These are phyloP conservation scores for Cosmia trapezina DNA, from an alignment of 2,888 invertebrate genomes.

Conservation along the genomic window DNA sequence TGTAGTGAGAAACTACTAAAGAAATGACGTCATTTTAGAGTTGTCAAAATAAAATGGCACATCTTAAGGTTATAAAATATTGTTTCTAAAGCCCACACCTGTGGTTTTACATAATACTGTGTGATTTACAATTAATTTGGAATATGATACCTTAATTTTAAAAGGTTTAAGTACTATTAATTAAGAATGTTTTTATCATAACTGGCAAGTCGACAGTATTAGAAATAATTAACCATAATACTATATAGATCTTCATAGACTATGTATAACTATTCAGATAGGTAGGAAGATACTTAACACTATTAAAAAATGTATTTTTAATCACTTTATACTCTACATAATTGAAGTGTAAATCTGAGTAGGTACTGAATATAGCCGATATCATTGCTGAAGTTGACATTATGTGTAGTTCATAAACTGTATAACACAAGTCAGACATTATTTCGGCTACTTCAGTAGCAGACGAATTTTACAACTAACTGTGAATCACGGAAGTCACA, in stretches of 20 bases:
- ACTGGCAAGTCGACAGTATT: constrained; percentile 1
- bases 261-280: background rate
- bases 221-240: background rate
- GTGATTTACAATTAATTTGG: constrained; percentile 8
- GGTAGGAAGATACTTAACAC: background rate
- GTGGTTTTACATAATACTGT: constrained; percentile 25
- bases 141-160: background rate
- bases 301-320: background rate
- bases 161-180: background rate
- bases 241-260: constrained; percentile 8
- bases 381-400: background rate
- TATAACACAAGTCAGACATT: background rate
- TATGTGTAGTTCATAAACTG: background rate
- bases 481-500: background rate
- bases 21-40: constrained; percentile 41
- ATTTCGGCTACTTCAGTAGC: background rate
- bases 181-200: background rate
- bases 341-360: background rate
- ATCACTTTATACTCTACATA: background rate
- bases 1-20: constrained; percentile 28
- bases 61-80: constrained; percentile 34
- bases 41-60: constrained; percentile 35
- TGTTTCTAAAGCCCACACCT: constrained; percentile 36
- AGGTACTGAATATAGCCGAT: background rate
- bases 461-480: background rate